Evolutionary conservation across 2,888 invertebrate species (phyloP), one percentile per base, ranked within the genome.

Genomic region (Parapristionchus giblindavisi): DNA sequence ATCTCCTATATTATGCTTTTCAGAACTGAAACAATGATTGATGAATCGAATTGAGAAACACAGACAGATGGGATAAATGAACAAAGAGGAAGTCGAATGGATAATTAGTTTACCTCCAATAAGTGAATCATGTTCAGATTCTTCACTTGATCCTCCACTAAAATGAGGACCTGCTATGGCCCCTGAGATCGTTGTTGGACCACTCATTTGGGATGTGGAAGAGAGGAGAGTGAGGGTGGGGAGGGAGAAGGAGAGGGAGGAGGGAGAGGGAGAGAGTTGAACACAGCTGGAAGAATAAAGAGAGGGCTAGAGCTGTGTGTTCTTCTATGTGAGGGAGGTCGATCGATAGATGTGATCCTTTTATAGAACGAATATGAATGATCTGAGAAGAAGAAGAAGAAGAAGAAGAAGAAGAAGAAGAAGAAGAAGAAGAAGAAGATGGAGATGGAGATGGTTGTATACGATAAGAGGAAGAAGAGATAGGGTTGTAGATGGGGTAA

Each of bases 251-350:
- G 51, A 51, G 66, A n/a, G 40, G 34, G 36, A 5, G 54, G 68
- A 52, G 70, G 70, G 70, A 56, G 29, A 71, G 40, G 43, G 70
- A 51, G 34, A 52, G 52, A 36, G 43, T 65, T 43, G 68, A 68
- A 6, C 14, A 54, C 11, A 54, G 56, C 51, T 68, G 36, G 52
- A 68, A 38, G 68, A 36, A 68, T 51, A 27, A 43, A 29, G 34
- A 34, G 66, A 52, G 8, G 68, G 36, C 51, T 38, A 38, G 36
- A 52, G 52, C 51, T 14, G 21, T 48, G 21, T 21, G 48, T 34
- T 32, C 48, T 66, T 48, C n/a, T 34, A 36, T 11, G 36, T 34
- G 48, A 29, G 68, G 36, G 52, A 68, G 32, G 51, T 24, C 63
- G 43, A 63, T 29, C 32, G 48, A 36, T 17, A 38, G 14, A n/a